Evolutionary conservation across 2,888 invertebrate genomes (phyloP).

Genomic region (Hirtodrosophila confusa): DNA sequence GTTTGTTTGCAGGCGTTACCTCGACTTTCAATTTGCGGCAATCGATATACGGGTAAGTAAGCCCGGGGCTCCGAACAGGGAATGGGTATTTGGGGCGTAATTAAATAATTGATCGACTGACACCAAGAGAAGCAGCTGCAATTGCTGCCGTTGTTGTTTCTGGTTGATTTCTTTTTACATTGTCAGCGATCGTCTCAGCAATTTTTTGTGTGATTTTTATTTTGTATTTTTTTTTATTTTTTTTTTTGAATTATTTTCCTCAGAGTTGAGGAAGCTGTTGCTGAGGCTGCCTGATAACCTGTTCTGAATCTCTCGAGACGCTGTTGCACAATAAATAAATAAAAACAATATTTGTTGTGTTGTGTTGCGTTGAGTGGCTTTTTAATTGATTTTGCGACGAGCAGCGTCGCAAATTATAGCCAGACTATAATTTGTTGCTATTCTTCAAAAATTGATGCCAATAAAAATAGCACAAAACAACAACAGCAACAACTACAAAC

Average conservation of each 20-base stretch:
- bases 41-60: constrained; percentile 25
- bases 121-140: constrained; percentile 32
- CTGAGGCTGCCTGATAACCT: constrained; percentile 69
- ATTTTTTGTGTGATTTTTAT: constrained; percentile 5
- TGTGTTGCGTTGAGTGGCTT: constrained; percentile 59
- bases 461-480: constrained; percentile 52
- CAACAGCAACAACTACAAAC: constrained; percentile 11
- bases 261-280: constrained; percentile 42
- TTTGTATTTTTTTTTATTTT: constrained; percentile 10
- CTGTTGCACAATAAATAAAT: constrained; percentile 76
- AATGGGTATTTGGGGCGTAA: constrained; percentile 56
- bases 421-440: constrained; percentile 58
- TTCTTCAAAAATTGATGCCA: constrained; percentile 68
- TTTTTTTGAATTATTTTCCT: constrained; percentile 21
- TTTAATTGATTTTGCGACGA: constrained; percentile 72
- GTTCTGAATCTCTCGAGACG: constrained; percentile 59
- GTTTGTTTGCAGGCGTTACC: constrained; percentile 35
- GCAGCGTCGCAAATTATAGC: constrained; percentile 64
- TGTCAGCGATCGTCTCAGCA: constrained; percentile 21
- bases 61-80: constrained; percentile 12
- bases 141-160: constrained; percentile 15
- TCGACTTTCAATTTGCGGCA: constrained; percentile 57
- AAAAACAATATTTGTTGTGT: constrained; percentile 47
- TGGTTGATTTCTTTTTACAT: constrained; percentile 21
- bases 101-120: constrained; percentile 72